Evolutionary conservation across 2,113 vertebrate species (phyloP).

Genomic region (Crotalus horridus): DNA sequence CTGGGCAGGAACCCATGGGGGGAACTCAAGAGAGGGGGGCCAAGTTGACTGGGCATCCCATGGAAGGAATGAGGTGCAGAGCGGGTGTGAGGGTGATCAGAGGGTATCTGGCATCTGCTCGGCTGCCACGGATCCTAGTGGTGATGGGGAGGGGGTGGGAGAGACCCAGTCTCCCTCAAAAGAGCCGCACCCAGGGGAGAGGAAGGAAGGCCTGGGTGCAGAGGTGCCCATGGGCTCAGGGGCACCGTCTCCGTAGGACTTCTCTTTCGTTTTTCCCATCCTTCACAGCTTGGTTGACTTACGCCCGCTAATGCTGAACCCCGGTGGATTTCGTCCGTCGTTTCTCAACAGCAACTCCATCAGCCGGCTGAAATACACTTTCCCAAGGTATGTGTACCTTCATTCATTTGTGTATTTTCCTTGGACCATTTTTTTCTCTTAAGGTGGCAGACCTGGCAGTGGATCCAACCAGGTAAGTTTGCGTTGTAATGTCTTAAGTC

Average conservation of each 20-base stretch:
- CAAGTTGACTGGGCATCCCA: not conserved
- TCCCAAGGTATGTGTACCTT: constrained; percentile 29
- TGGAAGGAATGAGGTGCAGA: not conserved
- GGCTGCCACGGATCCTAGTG: not conserved
- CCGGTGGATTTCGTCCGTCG: constrained; percentile 19
- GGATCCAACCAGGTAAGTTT: not conserved
- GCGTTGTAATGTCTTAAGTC: not conserved
- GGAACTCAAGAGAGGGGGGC: not conserved
- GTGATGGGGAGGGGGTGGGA: not conserved
- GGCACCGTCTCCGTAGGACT: not conserved
- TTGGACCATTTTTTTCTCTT: not conserved
- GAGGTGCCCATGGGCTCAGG: not conserved
- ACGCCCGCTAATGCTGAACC: constrained; percentile 1
- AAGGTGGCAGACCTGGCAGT: not conserved
- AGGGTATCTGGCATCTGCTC: not conserved
- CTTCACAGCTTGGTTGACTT: constrained; percentile 39
- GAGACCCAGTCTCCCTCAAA: not conserved
- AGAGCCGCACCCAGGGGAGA: not conserved
- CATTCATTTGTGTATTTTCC: not conserved
- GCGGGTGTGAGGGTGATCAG: not conserved
- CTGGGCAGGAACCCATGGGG: not conserved
- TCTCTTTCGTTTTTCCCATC: not conserved
- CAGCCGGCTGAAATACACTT: constrained; percentile 26
- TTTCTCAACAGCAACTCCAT: constrained; percentile 21
- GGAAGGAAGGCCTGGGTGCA: not conserved